Percentiles rank a stretch among this genome's conserved stretches.
These are phyloP conservation scores for Blastobasis lacticolella DNA, from an alignment of 2,888 invertebrate genomes.

Conservation along the genomic window DNA sequence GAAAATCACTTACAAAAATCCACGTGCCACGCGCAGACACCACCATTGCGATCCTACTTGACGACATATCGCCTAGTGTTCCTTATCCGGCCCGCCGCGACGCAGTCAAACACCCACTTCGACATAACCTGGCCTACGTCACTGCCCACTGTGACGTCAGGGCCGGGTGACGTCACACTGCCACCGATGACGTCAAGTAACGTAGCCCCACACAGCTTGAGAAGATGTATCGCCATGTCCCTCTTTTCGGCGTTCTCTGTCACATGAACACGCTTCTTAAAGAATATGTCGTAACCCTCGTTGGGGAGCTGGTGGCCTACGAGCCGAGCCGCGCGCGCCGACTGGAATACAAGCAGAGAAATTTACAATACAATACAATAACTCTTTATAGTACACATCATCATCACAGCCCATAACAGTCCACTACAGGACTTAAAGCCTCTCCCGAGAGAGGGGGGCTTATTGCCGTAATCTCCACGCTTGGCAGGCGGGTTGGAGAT, in stretches of 20 bases:
- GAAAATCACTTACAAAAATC: no score
- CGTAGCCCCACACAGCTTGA: conserved; percentile 48
- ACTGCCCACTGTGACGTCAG: conserved; percentile 39
- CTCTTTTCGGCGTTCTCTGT: conserved; percentile 31
- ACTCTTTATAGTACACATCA: no score
- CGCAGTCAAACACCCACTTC: conserved; percentile 62
- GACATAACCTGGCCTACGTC: conserved; percentile 35
- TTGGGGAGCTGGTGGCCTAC: conserved; percentile 17
- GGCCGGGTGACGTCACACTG: conserved; percentile 12
- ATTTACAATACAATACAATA: no score
- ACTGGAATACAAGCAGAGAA: no score
- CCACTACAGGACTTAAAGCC: no score
- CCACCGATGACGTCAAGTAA: conserved; percentile 16
- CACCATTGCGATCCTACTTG: background rate
- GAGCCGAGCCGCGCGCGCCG: no score
- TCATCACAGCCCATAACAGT: no score
- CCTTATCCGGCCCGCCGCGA: conserved; percentile 45
- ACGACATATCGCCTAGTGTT: conserved; percentile 39
- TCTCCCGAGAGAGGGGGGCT: no score
- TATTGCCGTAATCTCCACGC: no score
- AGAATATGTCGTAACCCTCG: conserved; percentile 55
- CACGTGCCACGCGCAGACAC: no score
- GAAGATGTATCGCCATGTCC: conserved; percentile 34
- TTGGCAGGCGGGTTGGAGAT: no score
- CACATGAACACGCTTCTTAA: conserved; percentile 39